phyloP scores from a whole-genome alignment of 2,888 invertebrate genomes.

The Tiphia femorata region DNA sequence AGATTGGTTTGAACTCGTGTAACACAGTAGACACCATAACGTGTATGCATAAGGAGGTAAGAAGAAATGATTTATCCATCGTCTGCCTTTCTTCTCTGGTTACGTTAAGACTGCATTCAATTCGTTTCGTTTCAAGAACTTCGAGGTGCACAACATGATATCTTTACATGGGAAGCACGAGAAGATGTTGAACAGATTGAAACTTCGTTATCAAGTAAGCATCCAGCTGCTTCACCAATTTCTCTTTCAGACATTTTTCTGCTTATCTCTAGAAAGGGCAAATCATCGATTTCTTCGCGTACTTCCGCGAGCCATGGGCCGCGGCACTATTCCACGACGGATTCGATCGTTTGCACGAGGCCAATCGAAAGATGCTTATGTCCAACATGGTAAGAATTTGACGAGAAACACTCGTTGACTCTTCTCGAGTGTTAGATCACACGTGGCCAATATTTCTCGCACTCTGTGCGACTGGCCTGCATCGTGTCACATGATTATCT shows the following conservation, averaged over 20 bases:
- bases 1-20: conserved; percentile 73
- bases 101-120: background rate
- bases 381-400: conserved; percentile 39
- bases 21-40: conserved; percentile 74
- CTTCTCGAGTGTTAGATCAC: background rate
- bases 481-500: too few relatives aligned
- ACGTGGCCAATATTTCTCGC: too few relatives aligned
- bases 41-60: conserved; percentile 73
- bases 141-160: conserved; percentile 73
- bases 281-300: conserved; percentile 77
- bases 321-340: conserved; percentile 75
- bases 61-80: background rate
- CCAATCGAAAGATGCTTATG: conserved; percentile 45
- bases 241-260: background rate
- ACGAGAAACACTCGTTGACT: background rate
- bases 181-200: conserved; percentile 77
- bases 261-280: conserved; percentile 63
- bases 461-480: too few relatives aligned
- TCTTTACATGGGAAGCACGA: conserved; percentile 82
- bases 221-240: background rate
- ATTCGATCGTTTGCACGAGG: conserved; percentile 69
- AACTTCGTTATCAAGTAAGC: conserved; percentile 73
- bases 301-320: conserved; percentile 78
- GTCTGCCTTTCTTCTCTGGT: background rate
- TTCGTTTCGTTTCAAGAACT: too few relatives aligned